phyloP scores from a whole-genome alignment of 2,797 vertebrate species.

The Graptemys geographica region DNA sequence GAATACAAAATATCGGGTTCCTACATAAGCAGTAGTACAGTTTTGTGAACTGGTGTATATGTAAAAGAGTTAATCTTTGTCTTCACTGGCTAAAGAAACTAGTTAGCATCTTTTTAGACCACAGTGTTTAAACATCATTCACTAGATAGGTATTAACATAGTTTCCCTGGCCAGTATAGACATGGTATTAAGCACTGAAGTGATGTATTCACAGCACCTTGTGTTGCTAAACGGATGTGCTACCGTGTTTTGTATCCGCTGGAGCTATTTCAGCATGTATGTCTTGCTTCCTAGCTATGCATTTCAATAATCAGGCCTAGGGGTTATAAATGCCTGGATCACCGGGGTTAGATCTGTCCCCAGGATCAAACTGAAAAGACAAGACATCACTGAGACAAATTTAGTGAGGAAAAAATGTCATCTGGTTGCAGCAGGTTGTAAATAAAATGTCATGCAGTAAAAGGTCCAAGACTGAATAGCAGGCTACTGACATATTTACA shows the following conservation, averaged over 20 bases:
- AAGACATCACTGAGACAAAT: conserved; percentile 11
- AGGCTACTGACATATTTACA: neutral
- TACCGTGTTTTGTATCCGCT: neutral
- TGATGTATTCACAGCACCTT: neutral
- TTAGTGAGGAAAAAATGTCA: neutral
- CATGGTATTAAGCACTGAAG: neutral
- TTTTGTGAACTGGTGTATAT: neutral
- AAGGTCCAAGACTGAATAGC: neutral
- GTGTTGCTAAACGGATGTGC: neutral
- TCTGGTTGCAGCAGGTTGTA: neutral
- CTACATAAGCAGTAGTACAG: neutral
- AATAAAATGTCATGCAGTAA: neutral
- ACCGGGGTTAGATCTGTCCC: neutral
- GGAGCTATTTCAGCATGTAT: neutral
- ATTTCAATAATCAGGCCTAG: neutral
- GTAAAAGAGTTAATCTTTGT: neutral
- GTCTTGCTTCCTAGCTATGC: neutral
- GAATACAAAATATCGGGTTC: neutral
- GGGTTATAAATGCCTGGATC: neutral
- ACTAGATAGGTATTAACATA: neutral
- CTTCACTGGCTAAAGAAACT: neutral
- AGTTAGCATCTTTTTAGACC: neutral
- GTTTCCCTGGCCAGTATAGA: conserved; percentile 13
- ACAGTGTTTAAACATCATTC: neutral
- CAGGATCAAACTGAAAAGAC: neutral